Evolutionary conservation across 2,888 invertebrate species (phyloP).

Genomic region (Eristalinus sepulchralis): DNA sequence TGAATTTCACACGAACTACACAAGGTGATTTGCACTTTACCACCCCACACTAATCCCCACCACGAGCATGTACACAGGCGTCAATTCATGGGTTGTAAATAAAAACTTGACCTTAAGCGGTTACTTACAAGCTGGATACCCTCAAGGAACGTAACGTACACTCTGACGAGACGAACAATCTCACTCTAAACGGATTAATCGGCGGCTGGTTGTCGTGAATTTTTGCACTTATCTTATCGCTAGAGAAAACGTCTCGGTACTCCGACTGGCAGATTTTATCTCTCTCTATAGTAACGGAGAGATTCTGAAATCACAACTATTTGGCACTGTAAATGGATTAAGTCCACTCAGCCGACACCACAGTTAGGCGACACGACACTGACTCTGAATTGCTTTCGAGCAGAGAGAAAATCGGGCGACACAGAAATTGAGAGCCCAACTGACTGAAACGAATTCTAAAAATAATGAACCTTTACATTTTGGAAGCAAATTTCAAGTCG

Average conservation of each 20-base stretch:
- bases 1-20: not conserved
- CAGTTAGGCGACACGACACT: constrained; percentile 1
- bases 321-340: constrained; percentile 13
- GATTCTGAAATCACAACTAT: constrained; percentile 8
- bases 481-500: constrained; percentile 31
- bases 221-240: constrained; percentile 49
- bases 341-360: not conserved
- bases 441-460: constrained; percentile 31
- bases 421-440: not conserved
- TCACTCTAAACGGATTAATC: not conserved
- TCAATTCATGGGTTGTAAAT: not conserved
- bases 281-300: not conserved
- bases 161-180: not conserved
- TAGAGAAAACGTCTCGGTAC: not conserved
- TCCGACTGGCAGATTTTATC: constrained; percentile 21
- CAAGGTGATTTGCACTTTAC: constrained; percentile 7
- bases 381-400: constrained; percentile 3
- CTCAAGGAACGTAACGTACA: not conserved
- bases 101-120: not conserved
- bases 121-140: not conserved
- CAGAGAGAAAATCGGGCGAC: not conserved
- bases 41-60: constrained; percentile 8
- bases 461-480: constrained; percentile 48
- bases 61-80: not conserved
- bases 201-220: constrained; percentile 19